Conservation (phyloP, 2,113 vertebrate genomes). For the Nasalis larvatus region DNA sequence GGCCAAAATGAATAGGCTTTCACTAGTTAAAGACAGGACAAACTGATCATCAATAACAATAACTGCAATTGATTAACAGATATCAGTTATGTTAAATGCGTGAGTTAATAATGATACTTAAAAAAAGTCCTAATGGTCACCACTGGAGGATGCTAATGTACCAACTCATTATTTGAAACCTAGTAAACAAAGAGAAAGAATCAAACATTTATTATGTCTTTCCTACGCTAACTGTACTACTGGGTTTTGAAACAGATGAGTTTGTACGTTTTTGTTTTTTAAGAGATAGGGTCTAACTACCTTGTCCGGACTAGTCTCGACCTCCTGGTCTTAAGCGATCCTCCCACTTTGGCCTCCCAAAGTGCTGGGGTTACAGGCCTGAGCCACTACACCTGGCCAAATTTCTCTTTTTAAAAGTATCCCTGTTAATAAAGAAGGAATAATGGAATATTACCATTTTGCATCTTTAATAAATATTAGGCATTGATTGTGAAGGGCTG, state of each 20-base stretch:
- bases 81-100: background rate
- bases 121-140: background rate
- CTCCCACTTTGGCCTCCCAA: too few relatives aligned
- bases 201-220: background rate
- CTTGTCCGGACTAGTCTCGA: too few relatives aligned
- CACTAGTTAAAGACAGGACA: background rate
- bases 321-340: too few relatives aligned
- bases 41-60: background rate
- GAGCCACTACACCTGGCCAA: background rate
- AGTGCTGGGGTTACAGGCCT: too few relatives aligned
- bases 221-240: background rate
- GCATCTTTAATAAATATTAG: background rate
- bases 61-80: background rate
- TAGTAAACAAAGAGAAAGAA: conserved; percentile 13
- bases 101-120: background rate
- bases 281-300: too few relatives aligned
- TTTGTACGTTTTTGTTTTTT: too few relatives aligned
- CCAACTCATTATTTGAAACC: conserved; percentile 11
- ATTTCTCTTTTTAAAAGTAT: background rate
- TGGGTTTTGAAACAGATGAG: background rate
- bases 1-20: background rate
- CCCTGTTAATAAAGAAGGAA: background rate
- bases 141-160: background rate
- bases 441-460: background rate
- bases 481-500: background rate